These are phyloP conservation scores for Varroa destructor DNA, from an alignment of 1,140 invertebrate genomes.

Conservation along the genomic window DNA sequence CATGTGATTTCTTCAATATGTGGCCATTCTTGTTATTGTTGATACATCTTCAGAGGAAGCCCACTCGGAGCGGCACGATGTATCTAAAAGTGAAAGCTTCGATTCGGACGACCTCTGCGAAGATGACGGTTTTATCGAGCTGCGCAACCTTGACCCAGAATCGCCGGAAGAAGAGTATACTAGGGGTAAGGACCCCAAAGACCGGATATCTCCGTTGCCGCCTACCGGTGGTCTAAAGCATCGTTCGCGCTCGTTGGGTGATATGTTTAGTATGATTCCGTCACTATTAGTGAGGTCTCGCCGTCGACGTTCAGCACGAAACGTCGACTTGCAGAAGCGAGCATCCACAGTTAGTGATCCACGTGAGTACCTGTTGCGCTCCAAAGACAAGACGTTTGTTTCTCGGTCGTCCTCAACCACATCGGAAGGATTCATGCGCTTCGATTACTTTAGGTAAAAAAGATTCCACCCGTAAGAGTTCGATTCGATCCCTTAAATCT, in stretches of 20 bases:
- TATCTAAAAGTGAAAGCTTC: slow-evolving; percentile 25
- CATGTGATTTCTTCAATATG: no score
- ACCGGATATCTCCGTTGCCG: neutral
- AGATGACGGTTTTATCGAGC: slow-evolving; percentile 69
- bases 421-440: slow-evolving; percentile 23
- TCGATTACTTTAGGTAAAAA: slow-evolving; percentile 20
- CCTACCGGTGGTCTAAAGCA: slow-evolving; percentile 40
- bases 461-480: no score
- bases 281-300: slow-evolving; percentile 34
- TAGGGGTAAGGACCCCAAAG: slow-evolving; percentile 9
- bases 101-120: slow-evolving; percentile 27
- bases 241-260: slow-evolving; percentile 63
- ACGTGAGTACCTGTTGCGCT: slow-evolving; percentile 30
- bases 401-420: slow-evolving; percentile 27
- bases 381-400: slow-evolving; percentile 19
- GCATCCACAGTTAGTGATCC: slow-evolving; percentile 34
- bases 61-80: slow-evolving; percentile 15
- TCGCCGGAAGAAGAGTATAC: slow-evolving; percentile 31
- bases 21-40: no score
- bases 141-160: slow-evolving; percentile 65
- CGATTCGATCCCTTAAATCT: no score
- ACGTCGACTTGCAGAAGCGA: slow-evolving; percentile 45
- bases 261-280: slow-evolving; percentile 50
- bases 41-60: neutral
- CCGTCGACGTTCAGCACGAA: slow-evolving; percentile 30